Base-by-base conservation (phyloP, 1,140 invertebrate species). In the Sycobia sp. region DNA sequence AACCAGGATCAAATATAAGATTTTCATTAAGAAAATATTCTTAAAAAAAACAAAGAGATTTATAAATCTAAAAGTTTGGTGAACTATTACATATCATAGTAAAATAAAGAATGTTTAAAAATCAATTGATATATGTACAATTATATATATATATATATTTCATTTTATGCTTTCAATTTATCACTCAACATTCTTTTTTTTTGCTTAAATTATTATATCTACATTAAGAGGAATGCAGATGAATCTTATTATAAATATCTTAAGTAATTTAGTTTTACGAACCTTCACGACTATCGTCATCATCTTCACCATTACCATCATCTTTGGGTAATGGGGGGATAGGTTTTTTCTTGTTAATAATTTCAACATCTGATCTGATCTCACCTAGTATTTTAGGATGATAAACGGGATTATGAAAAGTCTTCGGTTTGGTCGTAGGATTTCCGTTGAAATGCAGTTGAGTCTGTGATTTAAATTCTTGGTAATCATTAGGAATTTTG, bases 281-380 rank as follows among this genome's bases (percentile, higher is more conserved):
- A 66, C 70, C 63, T 61, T 62, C 53, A 22, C 50, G 57, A 22
- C 51, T 50, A 11, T 66, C 56, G 29, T 68, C 43, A 9, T 72
- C 67, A 0, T 57, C 51, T 4, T 72, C 72, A 0, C 72, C 71
- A 11, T 67, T 71, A 9, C 70, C 69, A 32, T 69, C 59, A 14
- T 69, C 68, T 0, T 69, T 69, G 14, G 65, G 55, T 13, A 59
- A 18, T 9, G 73, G 71, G 0, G 69, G 68, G 1, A 63, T 25
- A 1, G 73, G 73, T 43, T 75, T 76, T 44, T 78, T 79, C 18
- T 72, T 76, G 18, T 76, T 65, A 9, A 81, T 71, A 8, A 80
- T 61, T 46, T 81, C 78, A 5, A 76, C 78, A 44, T 80, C 78
- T 0, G 71, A 67, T 22, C 71, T 61, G 27, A 80, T 78, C 38